Evolutionary conservation across 2,113 vertebrate species (phyloP).

Genomic region (Clinocottus analis): DNA sequence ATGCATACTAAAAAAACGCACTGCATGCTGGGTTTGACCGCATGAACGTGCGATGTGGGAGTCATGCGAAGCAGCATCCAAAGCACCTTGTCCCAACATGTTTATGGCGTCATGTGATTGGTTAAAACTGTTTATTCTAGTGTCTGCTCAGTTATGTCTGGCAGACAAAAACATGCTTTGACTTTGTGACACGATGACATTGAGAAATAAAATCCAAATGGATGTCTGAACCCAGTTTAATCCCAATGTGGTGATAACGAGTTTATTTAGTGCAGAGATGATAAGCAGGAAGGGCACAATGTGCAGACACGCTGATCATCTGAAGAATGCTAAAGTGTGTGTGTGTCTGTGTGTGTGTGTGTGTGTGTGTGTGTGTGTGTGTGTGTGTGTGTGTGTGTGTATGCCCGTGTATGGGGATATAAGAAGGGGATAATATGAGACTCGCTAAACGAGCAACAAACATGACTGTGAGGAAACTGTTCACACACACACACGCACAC

Average conservation of each 20-base stretch:
- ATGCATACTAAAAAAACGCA: conserved; percentile 7
- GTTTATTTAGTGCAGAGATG: conserved; percentile 10
- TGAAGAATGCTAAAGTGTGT: conserved; percentile 27
- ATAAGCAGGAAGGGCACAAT: conserved; percentile 38
- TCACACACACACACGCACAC: neutral
- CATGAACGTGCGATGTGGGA: neutral
- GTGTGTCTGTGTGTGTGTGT: conserved; percentile 4
- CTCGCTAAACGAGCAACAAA: conserved; percentile 21
- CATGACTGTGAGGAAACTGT: conserved; percentile 25
- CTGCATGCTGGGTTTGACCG: neutral
- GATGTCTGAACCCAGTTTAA: conserved; percentile 5
- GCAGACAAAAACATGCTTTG: neutral
- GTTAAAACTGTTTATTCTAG: neutral
- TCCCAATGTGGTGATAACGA: conserved; percentile 27
- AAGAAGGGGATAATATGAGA: conserved; percentile 19
- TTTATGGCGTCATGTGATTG: neutral
- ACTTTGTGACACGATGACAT: conserved; percentile 1
- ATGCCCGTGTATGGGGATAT: neutral
- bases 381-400: neutral
- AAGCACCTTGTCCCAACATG: neutral
- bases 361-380: conserved; percentile 13
- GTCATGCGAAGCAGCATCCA: conserved; percentile 3
- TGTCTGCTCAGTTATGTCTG: neutral
- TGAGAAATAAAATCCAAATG: conserved; percentile 3
- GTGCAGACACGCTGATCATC: conserved; percentile 10